Evolutionary conservation across 2,113 vertebrate genomes (phyloP).

Genomic region (zebrafish (Danio rerio)): GRCz12tu NC_133189.1:2347501-2348000

Average conservation of each 20-base stretch:
- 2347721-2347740: neutral
- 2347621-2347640: neutral
- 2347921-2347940: neutral
- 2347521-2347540: neutral
- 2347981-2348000: neutral
- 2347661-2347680: neutral
- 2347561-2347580: neutral
- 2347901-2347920: neutral
- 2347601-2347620: neutral
- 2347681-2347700: neutral
- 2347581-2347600: neutral
- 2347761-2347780: constrained; percentile 3
- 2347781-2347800: neutral
- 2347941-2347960: neutral
- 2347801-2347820: constrained; percentile 48
- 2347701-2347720: neutral
- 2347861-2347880: neutral
- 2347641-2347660: neutral
- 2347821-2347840: constrained; percentile 31
- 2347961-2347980: neutral
- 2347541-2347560: neutral
- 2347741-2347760: neutral
- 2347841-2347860: constrained; percentile 7
- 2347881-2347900: neutral
- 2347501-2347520: neutral